These are phyloP conservation scores for Lucilia cuprina DNA, from an alignment of 1,140 invertebrate species.

Conservation along the genomic window DNA sequence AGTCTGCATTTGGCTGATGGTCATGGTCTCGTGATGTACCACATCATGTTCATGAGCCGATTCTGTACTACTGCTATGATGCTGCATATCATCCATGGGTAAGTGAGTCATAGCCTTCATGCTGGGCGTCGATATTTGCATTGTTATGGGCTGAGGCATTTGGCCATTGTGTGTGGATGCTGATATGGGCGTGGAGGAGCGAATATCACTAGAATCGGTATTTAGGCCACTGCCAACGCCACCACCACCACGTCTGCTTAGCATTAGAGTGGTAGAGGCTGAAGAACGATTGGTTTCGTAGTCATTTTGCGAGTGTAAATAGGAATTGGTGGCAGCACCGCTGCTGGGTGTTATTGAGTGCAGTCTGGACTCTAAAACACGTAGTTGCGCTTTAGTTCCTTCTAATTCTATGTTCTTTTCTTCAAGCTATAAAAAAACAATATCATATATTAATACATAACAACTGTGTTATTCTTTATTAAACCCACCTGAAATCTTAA, in stretches of 20 bases:
- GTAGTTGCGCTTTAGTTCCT: conserved; percentile 76
- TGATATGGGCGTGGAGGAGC: conserved; percentile 44
- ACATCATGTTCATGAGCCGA: conserved; percentile 69
- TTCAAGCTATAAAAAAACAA: conserved; percentile 68
- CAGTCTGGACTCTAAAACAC: conserved; percentile 70
- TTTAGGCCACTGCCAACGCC: conserved; percentile 46
- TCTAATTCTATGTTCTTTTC: conserved; percentile 83
- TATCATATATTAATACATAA: neutral
- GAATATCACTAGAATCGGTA: conserved; percentile 37
- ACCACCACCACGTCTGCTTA: conserved; percentile 52
- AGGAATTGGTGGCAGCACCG: conserved; percentile 47
- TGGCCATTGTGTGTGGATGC: conserved; percentile 37
- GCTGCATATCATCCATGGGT: conserved; percentile 66
- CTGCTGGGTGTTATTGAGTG: conserved; percentile 44
- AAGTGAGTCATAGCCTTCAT: conserved; percentile 67
- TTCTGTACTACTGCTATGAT: conserved; percentile 69
- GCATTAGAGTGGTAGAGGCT: conserved; percentile 58
- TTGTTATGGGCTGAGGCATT: conserved; percentile 43
- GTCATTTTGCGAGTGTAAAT: conserved; percentile 56
- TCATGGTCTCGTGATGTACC: conserved; percentile 22
- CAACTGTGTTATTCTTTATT: neutral
- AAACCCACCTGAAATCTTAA: conserved; percentile 77
- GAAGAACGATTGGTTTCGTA: conserved; percentile 60
- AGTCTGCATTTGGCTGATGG: neutral
- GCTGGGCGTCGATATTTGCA: conserved; percentile 64